Evolutionary conservation across 2,113 vertebrate genomes (phyloP), one percentile per base, ranked within the genome.

Genomic region (Neotoma lepida): DNA sequence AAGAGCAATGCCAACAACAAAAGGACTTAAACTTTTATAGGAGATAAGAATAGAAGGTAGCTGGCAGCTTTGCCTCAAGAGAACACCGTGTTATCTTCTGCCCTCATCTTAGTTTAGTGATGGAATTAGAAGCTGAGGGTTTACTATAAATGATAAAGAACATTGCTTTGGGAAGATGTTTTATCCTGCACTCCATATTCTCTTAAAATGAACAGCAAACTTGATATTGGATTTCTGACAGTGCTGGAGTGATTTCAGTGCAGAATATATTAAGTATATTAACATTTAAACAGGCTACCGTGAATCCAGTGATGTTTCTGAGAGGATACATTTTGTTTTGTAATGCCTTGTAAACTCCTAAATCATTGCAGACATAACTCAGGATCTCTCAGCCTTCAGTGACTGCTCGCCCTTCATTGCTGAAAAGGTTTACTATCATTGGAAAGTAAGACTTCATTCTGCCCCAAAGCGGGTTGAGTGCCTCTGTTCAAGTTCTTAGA

Each of bases 11-110:
- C 56, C 86, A 97, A 91, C 94, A 68, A 92, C 35, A 90, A 94
- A 93, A 54, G 0, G 2, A 61, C 90, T 86, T 82, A 95, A 94
- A 96, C 64, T 96, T 97, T 94, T 77, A 93, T 81, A 96, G 86
- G 97, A 85, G 49, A 94, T 93, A 97, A 96, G 68, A 97, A 88
- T 70, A 94, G 28, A 97, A 91, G 95, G 96, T 51, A 96, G 64
- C 2, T 70, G 94, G 77, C 95, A 89, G 89, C 76, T 35, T 73
- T 63, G 77, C 89, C 41, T 96, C 89, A 78, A 71, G 93, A 96
- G 95, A 96, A 88, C 35, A 93, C 12, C 96, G 66, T 12, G 46
- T 80, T 17, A 22, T 56, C 81, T 77, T 97, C 93, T 56, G 90
- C 56, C 61, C 63, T 91, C 26, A 92, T 95, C 95, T 89, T 86